Conservation (phyloP, 2,113 vertebrate genomes). For the Morone saxatilis region DNA sequence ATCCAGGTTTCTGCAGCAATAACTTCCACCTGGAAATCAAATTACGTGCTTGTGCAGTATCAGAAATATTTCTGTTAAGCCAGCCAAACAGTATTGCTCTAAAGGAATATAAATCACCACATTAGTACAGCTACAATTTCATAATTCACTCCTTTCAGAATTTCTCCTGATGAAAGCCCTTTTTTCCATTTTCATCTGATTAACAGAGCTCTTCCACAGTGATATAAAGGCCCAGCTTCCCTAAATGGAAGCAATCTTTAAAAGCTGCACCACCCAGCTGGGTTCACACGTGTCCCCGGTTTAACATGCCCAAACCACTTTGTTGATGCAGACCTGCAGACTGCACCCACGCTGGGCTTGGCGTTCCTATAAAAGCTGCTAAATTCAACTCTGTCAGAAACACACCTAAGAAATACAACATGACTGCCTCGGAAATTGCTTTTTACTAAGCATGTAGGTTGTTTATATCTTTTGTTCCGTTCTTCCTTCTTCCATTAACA, state of each 20-base stretch:
- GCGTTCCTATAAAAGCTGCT: constrained; percentile 17
- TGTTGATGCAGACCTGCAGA: constrained; percentile 30
- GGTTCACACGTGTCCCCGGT: constrained; percentile 31
- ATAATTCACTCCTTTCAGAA: constrained; percentile 29
- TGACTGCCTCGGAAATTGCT: neutral
- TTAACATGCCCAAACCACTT: constrained; percentile 45
- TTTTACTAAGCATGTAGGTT: constrained; percentile 28
- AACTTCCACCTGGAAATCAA: constrained; percentile 25
- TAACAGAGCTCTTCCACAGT: constrained; percentile 13
- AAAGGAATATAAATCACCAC: constrained; percentile 43
- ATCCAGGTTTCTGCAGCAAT: constrained; percentile 34
- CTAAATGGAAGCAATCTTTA: constrained; percentile 44
- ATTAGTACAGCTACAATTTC: constrained; percentile 36
- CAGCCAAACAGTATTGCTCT: constrained; percentile 8
- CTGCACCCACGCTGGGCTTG: constrained; percentile 1
- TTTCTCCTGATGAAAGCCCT: constrained; percentile 25
- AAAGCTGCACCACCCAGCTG: constrained; percentile 36
- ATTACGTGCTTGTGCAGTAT: constrained; percentile 8
- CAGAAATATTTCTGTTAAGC: constrained; percentile 24
- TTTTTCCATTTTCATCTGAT: constrained; percentile 5
- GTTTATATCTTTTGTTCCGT: constrained; percentile 12
- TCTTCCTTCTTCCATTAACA: constrained; percentile 27
- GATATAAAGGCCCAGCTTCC: constrained; percentile 1
- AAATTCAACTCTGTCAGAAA: constrained; percentile 26
- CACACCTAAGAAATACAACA: constrained; percentile 10